Base-by-base conservation (phyloP, 35 echinoderm and acorn worm genomes). In the Patiria miniata region DNA sequence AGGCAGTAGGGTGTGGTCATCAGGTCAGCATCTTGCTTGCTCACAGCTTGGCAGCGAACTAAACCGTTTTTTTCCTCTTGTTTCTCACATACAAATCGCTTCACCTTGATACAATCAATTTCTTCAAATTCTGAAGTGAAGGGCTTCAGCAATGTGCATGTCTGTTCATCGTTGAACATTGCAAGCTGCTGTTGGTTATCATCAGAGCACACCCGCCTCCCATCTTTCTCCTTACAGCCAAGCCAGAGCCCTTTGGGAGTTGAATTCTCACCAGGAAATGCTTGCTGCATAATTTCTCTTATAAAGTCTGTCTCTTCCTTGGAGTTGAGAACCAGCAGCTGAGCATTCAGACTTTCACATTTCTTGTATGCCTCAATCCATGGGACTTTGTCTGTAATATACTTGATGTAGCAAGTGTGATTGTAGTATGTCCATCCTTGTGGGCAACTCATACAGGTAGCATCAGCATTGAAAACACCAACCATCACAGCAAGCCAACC, bases 401-500 rank as follows among this genome's bases (percentile, higher is more conserved):
- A n/a, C n/a, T 10, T 36, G 26, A 32, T 73, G 65, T 73, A 73
- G 29, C 65, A 73, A 36, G 34, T 26, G 2, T 73, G 26, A 34
- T 36, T 73, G 65, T 73, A 23, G 15, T 16, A 34, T 73, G 14
- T 73, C 65, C 65, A 73, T 32, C 65, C 65, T 14, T 32, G 7
- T 34, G 26, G 65, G 34, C 65, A 73, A 4, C 34, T 34, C 65
- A 23, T 73, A 14, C 8, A 34, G 26, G 29, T 73, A 23, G 65
- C 65, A 73, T 73, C 65, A 36, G 65, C 29, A 23, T 23, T 34
- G 26, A 28, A 23, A 14, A 73, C 29, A 73, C 30, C 29, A 73
- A 73, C 26, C 65, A 69, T 69, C 65, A 73, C 14, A 73, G 65
- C 65, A 73, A 73, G 8, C 26, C 21, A 73, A 73, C 65, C 65